A percentile compares a stretch with the other conserved stretches of the same genome.
Conservation (phyloP, 2,888 invertebrate species). For the Rhogogaster chlorosoma region DNA sequence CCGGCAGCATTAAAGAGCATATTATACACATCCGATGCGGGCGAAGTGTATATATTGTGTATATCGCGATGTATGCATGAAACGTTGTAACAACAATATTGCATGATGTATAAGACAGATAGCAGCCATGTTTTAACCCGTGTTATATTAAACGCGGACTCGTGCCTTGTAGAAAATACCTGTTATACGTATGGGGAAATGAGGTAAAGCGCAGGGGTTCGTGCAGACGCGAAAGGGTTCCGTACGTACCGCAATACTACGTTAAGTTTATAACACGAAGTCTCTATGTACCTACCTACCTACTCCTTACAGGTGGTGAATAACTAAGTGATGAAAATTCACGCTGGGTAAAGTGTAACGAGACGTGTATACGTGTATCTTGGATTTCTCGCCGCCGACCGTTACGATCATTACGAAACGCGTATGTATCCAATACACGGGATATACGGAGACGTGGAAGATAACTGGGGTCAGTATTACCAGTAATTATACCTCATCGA, state of each 20-base stretch:
- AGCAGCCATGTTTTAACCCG: slow-evolving; percentile 48
- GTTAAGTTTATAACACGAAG: too few relatives aligned
- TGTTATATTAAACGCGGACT: slow-evolving; percentile 34
- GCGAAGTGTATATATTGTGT: background rate
- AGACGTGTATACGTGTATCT: background rate
- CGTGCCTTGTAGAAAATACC: background rate
- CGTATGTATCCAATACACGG: background rate
- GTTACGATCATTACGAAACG: background rate
- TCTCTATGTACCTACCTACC: too few relatives aligned
- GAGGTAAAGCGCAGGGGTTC: background rate
- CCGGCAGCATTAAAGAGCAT: too few relatives aligned
- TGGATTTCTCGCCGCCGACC: too few relatives aligned
- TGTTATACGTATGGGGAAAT: too few relatives aligned
- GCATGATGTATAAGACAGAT: slow-evolving; percentile 68
- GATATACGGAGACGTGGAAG: background rate
- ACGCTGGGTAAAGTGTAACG: background rate
- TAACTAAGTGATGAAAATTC: background rate
- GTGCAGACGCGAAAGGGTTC: too few relatives aligned
- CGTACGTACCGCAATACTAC: too few relatives aligned
- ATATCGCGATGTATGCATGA: slow-evolving; percentile 53
- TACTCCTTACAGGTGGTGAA: background rate
- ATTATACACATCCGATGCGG: too few relatives aligned
- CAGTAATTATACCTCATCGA: slow-evolving; percentile 75
- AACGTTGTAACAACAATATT: slow-evolving; percentile 65
- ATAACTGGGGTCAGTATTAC: slow-evolving; percentile 65